Evolutionary conservation across 35 echinoderm and acorn worm genomes (phyloP), one percentile per base, ranked within the genome.

Genomic region (Amphiura filiformis): DNA sequence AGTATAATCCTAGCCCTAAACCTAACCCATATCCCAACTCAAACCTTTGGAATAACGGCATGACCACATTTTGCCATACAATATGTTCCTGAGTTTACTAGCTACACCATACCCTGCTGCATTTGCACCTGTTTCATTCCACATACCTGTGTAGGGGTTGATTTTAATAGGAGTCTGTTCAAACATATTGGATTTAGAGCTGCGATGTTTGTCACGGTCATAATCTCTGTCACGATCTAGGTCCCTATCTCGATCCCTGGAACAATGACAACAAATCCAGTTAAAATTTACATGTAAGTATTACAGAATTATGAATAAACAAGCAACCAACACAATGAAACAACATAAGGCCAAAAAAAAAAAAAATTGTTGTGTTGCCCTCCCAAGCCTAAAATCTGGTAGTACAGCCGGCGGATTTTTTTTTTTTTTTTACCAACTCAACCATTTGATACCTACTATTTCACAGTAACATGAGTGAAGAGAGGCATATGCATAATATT

Each of bases 221-320:
- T 78, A 57, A 26, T 94, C 92, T 70, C 88, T 75, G 31, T 96
- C 94, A 37, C 94, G 83, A 22, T 85, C 84, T n/a, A 33, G 75
- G 35, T 96, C 91, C 31, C 87, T 65, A 65, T 92, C 87, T 77
- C 87, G 80, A 35, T 96, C 94, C 76, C 85, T 87, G 82, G 86
- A 39, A 26, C 32, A 76, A 35, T 70, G 0, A 15, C 3, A 1
- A 23, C 70, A 0, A 33, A 36, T 22, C 0, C 26, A 38, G 9
- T 38, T 14, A 2, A 75, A 86, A 47, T 5, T 1, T 32, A 36
- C 65, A 76, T 0, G 76, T 76, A n/a, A 15, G 44, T 38, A 81
- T 37, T 38, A 30, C 30, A 34, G 20, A 32, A 81, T 15, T 35
- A 14, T 23, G 20, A 39, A 37, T 81, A 28, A 81, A 32, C 14